Evolutionary conservation across 2,113 vertebrate genomes (phyloP).

Genomic region (Cavia porcellus): DNA sequence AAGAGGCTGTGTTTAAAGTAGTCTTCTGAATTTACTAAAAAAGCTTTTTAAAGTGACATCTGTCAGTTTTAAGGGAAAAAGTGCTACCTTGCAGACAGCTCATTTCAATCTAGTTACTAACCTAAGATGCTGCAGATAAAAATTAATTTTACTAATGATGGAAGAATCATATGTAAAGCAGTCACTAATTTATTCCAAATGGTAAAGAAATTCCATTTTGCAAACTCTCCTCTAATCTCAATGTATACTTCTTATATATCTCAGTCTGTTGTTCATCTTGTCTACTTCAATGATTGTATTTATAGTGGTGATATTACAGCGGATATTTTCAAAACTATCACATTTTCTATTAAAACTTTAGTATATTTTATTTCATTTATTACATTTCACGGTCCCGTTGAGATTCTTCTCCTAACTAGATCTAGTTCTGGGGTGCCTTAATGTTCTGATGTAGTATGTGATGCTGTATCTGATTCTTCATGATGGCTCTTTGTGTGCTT

Average conservation of each 20-base stretch:
- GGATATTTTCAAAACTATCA: neutral
- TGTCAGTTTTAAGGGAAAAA: slow-evolving; percentile 39
- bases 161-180: neutral
- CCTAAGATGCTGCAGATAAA: slow-evolving; percentile 55
- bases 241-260: neutral
- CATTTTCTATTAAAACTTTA: neutral
- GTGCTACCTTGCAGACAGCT: neutral
- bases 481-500: neutral
- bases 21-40: slow-evolving; percentile 44
- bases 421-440: neutral
- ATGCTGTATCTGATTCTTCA: neutral
- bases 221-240: neutral
- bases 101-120: slow-evolving; percentile 55
- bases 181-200: slow-evolving; percentile 42
- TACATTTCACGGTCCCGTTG: neutral
- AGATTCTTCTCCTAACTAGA: neutral
- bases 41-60: neutral
- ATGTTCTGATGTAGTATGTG: neutral
- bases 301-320: neutral
- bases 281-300: neutral
- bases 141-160: slow-evolving; percentile 23
- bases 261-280: neutral
- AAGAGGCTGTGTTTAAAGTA: slow-evolving; percentile 15
- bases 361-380: neutral
- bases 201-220: neutral